These are phyloP conservation scores for Caenorhabditis sp. DNA, from an alignment of 2,888 invertebrate genomes.

Conservation along the genomic window DNA sequence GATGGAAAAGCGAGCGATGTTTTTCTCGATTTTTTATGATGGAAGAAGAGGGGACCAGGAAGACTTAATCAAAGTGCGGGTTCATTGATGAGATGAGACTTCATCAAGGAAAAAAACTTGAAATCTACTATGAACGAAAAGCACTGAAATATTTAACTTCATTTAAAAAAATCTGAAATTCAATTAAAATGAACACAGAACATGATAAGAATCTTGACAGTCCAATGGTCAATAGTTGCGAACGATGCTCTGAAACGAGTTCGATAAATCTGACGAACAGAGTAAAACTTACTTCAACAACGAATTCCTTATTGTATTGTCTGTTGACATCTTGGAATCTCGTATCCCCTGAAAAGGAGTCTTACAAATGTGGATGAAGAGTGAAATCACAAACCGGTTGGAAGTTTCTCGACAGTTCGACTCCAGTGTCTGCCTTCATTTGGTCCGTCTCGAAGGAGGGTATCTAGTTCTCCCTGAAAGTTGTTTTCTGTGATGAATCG, in stretches of 20 bases:
- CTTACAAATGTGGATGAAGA: neutral
- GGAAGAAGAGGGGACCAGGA: too few species aligned
- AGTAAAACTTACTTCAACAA: constrained; percentile 67
- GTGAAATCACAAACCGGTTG: constrained; percentile 48
- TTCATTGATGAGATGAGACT: too few species aligned
- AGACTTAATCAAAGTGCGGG: too few species aligned
- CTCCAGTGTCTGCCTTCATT: constrained; percentile 73
- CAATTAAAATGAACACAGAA: neutral
- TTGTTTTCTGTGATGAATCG: too few species aligned
- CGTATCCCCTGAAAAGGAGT: constrained; percentile 62
- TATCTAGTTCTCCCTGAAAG: constrained; percentile 71
- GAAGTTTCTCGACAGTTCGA: constrained; percentile 69
- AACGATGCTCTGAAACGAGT: constrained; percentile 68
- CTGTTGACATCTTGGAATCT: constrained; percentile 74
- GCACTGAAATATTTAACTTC: neutral
- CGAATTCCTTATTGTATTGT: constrained; percentile 71
- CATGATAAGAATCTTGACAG: constrained; percentile 22
- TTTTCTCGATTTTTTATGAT: too few species aligned
- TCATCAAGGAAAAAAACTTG: too few species aligned
- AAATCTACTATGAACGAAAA: neutral
- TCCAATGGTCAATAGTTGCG: constrained; percentile 69
- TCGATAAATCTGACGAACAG: neutral
- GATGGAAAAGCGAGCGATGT: too few species aligned
- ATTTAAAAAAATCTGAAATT: neutral
- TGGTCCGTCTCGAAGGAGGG: constrained; percentile 71